Conservation (phyloP, 2,113 vertebrate genomes). For the Hypomesus transpacificus region DNA sequence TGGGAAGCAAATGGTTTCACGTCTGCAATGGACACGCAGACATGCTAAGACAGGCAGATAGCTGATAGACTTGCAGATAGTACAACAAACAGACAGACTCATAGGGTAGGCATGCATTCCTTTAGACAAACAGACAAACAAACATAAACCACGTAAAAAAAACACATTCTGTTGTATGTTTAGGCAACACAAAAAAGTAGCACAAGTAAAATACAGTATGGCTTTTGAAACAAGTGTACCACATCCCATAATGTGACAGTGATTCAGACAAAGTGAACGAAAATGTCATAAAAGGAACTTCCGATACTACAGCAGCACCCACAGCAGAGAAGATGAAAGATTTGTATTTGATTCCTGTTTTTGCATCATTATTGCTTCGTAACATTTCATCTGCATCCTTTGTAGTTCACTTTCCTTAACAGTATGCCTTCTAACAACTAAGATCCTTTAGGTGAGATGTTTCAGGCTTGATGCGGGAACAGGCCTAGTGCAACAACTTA, state of each 20-base stretch:
- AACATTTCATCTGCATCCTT: no score
- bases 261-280: slow-evolving; percentile 39
- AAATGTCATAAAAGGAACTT: slow-evolving; percentile 45
- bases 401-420: no score
- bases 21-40: not conserved
- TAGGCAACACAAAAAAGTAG: no score
- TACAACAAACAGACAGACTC: not conserved
- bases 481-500: no score
- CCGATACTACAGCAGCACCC: slow-evolving; percentile 29
- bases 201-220: slow-evolving; percentile 23
- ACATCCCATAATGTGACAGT: slow-evolving; percentile 52
- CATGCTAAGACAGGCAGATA: not conserved
- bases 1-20: not conserved
- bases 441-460: not conserved
- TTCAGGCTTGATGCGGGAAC: no score
- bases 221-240: slow-evolving; percentile 49
- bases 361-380: slow-evolving; percentile 42
- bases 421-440: not conserved
- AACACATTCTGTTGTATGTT: slow-evolving; percentile 3
- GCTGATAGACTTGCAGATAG: no score
- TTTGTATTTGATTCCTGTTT: slow-evolving; percentile 31
- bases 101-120: not conserved
- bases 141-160: not conserved
- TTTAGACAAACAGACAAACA: not conserved
- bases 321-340: slow-evolving; percentile 10